These are phyloP conservation scores for Epizoanthus scotinus DNA, from an alignment of 92 coral and sea anemone species.

Conservation along the genomic window DNA sequence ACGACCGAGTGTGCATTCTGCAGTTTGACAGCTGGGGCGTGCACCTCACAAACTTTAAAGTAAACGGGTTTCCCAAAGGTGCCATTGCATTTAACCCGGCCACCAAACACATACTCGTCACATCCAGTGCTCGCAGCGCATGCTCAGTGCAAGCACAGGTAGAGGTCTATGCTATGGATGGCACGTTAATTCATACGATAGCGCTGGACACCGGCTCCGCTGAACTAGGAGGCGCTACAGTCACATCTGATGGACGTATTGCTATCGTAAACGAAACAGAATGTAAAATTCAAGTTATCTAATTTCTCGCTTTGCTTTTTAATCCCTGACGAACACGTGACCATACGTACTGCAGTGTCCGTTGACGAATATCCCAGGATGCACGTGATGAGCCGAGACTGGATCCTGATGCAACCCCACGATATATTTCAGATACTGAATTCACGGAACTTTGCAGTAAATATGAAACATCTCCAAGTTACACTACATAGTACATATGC, in stretches of 20 bases:
- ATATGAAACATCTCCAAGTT: too few relatives aligned
- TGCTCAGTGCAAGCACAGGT: neutral
- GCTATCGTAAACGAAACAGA: slow-evolving; percentile 31
- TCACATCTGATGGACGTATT: slow-evolving; percentile 29
- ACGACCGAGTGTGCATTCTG: slow-evolving; percentile 37
- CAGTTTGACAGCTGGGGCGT: slow-evolving; percentile 35
- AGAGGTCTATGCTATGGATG: slow-evolving; percentile 25
- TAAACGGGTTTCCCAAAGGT: slow-evolving; percentile 41
- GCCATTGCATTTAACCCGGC: slow-evolving; percentile 39
- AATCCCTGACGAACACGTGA: neutral
- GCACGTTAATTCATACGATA: slow-evolving; percentile 10
- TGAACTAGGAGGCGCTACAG: slow-evolving; percentile 23
- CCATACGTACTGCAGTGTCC: too few relatives aligned
- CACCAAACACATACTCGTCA: slow-evolving; percentile 20
- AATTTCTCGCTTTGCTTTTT: neutral
- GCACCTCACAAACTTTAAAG: slow-evolving; percentile 15
- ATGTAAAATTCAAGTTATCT: slow-evolving; percentile 26
- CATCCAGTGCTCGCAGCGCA: slow-evolving; percentile 18
- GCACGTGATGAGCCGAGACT: too few relatives aligned
- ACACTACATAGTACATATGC: too few relatives aligned
- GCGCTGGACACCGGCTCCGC: slow-evolving; percentile 37
- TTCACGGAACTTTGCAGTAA: too few relatives aligned
- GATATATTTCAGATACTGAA: too few relatives aligned
- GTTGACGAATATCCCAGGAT: too few relatives aligned
- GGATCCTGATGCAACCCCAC: too few relatives aligned